A percentile compares a stretch with the other conserved stretches of the same genome.
Conservation (phyloP, 2,113 vertebrate genomes). For the Euleptes europaea region DNA sequence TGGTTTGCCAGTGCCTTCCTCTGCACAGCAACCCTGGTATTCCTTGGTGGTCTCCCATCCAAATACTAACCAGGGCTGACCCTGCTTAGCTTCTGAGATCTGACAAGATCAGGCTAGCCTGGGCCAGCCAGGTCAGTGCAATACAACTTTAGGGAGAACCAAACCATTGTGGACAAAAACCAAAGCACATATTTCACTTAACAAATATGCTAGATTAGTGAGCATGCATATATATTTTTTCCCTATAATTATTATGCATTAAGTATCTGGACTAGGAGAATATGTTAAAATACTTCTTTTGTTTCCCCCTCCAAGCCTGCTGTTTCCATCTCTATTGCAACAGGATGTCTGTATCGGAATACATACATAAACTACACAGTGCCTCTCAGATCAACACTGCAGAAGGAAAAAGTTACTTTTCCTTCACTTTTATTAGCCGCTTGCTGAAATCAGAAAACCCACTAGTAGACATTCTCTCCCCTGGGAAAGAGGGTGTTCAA, state of each 20-base stretch:
- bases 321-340: background rate
- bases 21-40: too few species aligned
- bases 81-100: too few species aligned
- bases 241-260: background rate
- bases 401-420: background rate
- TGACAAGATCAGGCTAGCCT: too few species aligned
- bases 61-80: too few species aligned
- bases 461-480: rapidly evolving
- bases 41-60: too few species aligned
- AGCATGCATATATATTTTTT: background rate
- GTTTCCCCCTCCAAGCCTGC: background rate
- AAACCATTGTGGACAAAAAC: background rate
- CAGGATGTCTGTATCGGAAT: background rate
- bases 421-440: background rate
- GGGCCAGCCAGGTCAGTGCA: too few species aligned
- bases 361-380: rapidly evolving
- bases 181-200: background rate
- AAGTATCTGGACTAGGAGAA: background rate
- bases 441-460: background rate
- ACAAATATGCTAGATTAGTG: background rate
- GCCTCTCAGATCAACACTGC: background rate
- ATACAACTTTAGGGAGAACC: background rate
- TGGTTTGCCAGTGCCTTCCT: too few species aligned
- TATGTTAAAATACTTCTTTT: background rate
- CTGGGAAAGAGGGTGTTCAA: background rate